Percentiles rank a stretch among this genome's conserved stretches.
Conservation (phyloP, 2,113 vertebrate genomes). For the Lethenteron camtschaticum region DNA sequence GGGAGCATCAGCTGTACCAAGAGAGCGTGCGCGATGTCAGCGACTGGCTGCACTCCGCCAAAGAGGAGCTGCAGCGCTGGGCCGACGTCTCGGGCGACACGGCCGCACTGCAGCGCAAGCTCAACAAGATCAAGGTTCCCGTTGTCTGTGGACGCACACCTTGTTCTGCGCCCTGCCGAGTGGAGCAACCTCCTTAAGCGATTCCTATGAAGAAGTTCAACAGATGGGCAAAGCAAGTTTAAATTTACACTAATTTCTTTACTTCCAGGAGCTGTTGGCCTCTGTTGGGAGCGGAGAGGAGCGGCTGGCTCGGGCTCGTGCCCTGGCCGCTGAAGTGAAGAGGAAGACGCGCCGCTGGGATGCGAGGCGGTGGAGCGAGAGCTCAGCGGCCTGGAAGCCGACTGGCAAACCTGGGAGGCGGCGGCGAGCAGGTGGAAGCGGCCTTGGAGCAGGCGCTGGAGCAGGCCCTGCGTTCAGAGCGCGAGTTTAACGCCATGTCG, state of each 20-base stretch:
- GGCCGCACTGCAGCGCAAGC: constrained; percentile 37
- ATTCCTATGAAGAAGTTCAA: no score
- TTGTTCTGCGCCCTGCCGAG: not conserved
- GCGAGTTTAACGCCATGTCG: constrained; percentile 36
- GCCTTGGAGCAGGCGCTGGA: constrained; percentile 38
- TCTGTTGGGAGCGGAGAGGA: constrained; percentile 46
- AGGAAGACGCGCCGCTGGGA: constrained; percentile 39
- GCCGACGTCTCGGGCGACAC: constrained; percentile 60
- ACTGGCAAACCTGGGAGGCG: constrained; percentile 79
- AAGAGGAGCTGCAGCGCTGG: constrained; percentile 86
- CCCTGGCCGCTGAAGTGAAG: constrained; percentile 31
- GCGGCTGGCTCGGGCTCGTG: constrained; percentile 47
- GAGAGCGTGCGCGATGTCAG: constrained; percentile 72
- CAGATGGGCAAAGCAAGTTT: no score
- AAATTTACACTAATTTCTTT: not conserved
- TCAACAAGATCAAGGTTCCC: constrained; percentile 60
- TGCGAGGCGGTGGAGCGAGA: constrained; percentile 50
- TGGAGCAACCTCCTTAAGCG: not conserved
- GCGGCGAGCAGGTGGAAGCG: constrained; percentile 28
- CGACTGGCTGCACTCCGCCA: constrained; percentile 79
- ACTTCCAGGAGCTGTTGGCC: constrained; percentile 66
- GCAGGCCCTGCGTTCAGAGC: constrained; percentile 42
- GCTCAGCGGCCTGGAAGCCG: constrained; percentile 50
- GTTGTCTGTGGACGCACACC: not conserved
- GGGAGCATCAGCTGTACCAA: constrained; percentile 70